Conservation (phyloP, 2,888 invertebrate species). For the Drosophila setosimentum region DNA sequence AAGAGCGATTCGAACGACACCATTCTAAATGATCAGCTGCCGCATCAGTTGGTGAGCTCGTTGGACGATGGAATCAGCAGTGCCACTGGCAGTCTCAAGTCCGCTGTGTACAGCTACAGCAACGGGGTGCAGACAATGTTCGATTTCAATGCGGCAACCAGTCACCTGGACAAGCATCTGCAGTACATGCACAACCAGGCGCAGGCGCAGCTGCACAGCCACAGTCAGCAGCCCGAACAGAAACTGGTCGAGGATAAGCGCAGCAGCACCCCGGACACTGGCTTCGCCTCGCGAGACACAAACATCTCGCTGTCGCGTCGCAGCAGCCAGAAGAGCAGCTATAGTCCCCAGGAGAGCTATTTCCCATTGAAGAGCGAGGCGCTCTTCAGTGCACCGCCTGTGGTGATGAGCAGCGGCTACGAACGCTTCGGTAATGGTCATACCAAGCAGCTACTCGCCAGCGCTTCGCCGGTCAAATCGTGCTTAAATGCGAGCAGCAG, state of each 20-base stretch:
- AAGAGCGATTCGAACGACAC: constrained; percentile 85
- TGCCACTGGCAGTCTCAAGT: constrained; percentile 83
- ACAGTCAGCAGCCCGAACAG: constrained; percentile 48
- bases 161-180: constrained; percentile 84
- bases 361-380: constrained; percentile 67
- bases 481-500: constrained; percentile 76
- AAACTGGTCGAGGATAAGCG: constrained; percentile 84
- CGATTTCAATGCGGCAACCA: constrained; percentile 84
- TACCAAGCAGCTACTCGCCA: constrained; percentile 68
- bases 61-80: constrained; percentile 84
- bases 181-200: constrained; percentile 82
- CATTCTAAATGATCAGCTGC: constrained; percentile 83
- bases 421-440: constrained; percentile 68
- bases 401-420: constrained; percentile 72
- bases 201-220: constrained; percentile 68
- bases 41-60: constrained; percentile 76
- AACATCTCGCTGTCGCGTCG: constrained; percentile 84
- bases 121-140: constrained; percentile 83
- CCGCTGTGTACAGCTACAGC: constrained; percentile 82
- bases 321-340: constrained; percentile 85
- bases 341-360: constrained; percentile 84
- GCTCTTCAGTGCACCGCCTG: constrained; percentile 65
- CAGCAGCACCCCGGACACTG: constrained; percentile 85
- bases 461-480: constrained; percentile 82
- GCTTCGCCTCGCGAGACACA: constrained; percentile 85